Evolutionary conservation across 2,797 vertebrate species (phyloP).

Genomic region (Enteromius anoplus): DNA sequence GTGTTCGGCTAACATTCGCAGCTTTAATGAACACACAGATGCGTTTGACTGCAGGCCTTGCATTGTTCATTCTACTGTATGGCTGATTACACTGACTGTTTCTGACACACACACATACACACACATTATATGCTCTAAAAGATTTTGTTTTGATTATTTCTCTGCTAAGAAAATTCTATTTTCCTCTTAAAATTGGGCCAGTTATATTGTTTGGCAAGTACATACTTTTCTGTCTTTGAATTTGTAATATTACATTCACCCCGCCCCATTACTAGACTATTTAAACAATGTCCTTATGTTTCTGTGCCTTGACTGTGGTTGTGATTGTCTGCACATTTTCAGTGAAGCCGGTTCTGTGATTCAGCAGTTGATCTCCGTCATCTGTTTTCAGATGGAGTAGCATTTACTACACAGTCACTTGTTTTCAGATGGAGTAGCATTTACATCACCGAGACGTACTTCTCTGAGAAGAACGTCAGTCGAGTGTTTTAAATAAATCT

Average conservation of each 20-base stretch:
- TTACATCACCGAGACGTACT: too few relatives aligned
- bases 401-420: too few relatives aligned
- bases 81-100: slow-evolving; percentile 43
- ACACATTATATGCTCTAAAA: slow-evolving; percentile 37
- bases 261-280: too few relatives aligned
- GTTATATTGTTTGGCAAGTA: slow-evolving; percentile 28
- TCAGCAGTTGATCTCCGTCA: too few relatives aligned
- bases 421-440: too few relatives aligned
- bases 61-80: slow-evolving; percentile 52
- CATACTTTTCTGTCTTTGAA: not conserved
- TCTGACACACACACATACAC: slow-evolving; percentile 36
- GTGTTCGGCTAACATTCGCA: slow-evolving; percentile 34
- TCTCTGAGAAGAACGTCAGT: too few relatives aligned
- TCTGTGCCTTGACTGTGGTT: too few relatives aligned
- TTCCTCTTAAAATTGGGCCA: slow-evolving; percentile 24
- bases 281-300: too few relatives aligned
- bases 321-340: too few relatives aligned
- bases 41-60: slow-evolving; percentile 49
- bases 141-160: slow-evolving; percentile 23
- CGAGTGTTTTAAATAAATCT: too few relatives aligned
- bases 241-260: not conserved
- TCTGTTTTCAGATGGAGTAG: too few relatives aligned
- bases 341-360: too few relatives aligned
- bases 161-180: slow-evolving; percentile 29
- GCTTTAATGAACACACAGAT: slow-evolving; percentile 57